Base-by-base conservation (phyloP, 2,113 vertebrate species). In the Callionymus lyra region DNA sequence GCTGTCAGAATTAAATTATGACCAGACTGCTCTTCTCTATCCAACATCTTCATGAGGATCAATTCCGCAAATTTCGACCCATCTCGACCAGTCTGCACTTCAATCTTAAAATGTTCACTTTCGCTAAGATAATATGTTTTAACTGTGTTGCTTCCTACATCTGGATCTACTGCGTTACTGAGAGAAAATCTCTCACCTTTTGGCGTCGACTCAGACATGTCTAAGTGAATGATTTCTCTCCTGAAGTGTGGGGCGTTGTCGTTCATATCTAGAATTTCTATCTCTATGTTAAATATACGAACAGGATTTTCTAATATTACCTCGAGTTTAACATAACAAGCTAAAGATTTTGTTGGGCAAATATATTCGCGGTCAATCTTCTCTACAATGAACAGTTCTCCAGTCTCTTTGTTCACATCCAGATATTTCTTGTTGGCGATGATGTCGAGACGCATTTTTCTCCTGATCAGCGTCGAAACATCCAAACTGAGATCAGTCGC, bases 361-460 rank as follows among this genome's bases (percentile, higher is more conserved):
- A 85, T 15, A 10, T 59, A 11, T 50, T 88, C 88, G 1, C 86
- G 52, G 34, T 90, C 86, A 1, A 87, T 86, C 8, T 71, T 85
- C 21, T 84, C 81, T 10, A 68, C 59, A 16, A 83, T 59, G 18
- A 63, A 85, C 12, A 89, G 71, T 11, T 87, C 82, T 0, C 87
- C 85, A 13, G 81, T 87, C 1, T 87, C 79, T 74, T 83, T 80
- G 54, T 89, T 88, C 13, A 89, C 72, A 2, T 84, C 85, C 35
- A 90, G 47, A 63, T 86, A 86, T 70, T 85, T 74, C 4, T 75
- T 74, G 12, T 75, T 69, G 0, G 59, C 39, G 0, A 59, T 48
- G 2, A 71, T 48, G 2, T 84, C 80, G 0, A 85, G 32, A 0
- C 74, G 58, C 49, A 81, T 70, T 34, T 79, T 63, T 40, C 81